These are phyloP conservation scores for Copidosoma aretas DNA, from an alignment of 2,888 invertebrate genomes.

Conservation along the genomic window DNA sequence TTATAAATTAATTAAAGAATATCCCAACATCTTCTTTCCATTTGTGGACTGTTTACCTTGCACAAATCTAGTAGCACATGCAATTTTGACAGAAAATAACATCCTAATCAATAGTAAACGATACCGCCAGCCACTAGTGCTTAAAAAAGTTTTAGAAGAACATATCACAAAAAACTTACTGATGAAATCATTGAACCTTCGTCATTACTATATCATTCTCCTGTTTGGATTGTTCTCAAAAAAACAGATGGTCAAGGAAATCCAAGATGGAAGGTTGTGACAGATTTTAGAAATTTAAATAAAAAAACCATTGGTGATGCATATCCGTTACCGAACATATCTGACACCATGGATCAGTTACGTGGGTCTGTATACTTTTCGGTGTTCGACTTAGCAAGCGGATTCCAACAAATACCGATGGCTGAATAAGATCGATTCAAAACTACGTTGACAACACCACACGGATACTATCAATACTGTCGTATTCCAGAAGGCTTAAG, in stretches of 20 bases:
- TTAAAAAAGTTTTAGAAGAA: not conserved
- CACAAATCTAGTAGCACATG: not conserved
- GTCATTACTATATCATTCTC: not conserved
- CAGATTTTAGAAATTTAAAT: constrained; percentile 8
- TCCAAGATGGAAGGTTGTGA: not conserved
- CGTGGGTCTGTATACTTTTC: not conserved
- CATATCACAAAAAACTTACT: not conserved
- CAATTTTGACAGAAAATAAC: not conserved
- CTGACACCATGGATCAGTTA: not conserved
- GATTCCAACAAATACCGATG: not conserved
- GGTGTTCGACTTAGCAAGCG: not conserved
- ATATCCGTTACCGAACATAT: not conserved
- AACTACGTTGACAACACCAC: constrained; percentile 3
- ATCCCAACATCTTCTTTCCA: not conserved
- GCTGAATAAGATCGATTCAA: not conserved
- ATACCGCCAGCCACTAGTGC: not conserved
- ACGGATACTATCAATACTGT: not conserved
- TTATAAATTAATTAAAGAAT: not conserved
- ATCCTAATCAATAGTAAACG: not conserved
- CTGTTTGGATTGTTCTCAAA: constrained; percentile 8
- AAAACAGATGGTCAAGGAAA: constrained; percentile 1
- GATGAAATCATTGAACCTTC: not conserved
- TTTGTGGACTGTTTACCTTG: not conserved
- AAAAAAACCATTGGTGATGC: not conserved
- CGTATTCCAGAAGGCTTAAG: not conserved